Evolutionary conservation across 2,797 vertebrate species (phyloP), one percentile per base, ranked within the genome.

Genomic region (Chelonia mydas): DNA sequence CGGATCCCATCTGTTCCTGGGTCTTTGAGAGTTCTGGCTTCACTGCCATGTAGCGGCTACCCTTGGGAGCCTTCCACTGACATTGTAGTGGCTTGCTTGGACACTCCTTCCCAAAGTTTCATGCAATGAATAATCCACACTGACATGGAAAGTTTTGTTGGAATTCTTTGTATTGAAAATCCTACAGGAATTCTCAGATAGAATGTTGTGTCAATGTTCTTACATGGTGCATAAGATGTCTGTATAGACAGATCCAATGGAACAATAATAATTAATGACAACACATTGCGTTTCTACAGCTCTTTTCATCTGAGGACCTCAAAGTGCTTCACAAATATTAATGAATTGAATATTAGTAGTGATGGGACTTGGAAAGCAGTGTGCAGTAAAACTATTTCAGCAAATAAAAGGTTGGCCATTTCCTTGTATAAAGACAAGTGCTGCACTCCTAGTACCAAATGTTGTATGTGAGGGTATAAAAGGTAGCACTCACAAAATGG

Each of bases 131-230:
- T 45, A 93, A 83, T 10, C 3, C 1, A 0, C 11, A 15, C 50
- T 49, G 1, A 0, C 0, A 2, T 33, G 6, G 45, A 16, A 2
- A 1, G 7, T 2, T 51, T 86, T 57, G 1, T 28, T 61, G 21
- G 25, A 5, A 3, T 2, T n/a, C 25, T 85, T 45, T 76, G 37
- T 7, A 45, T 12, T 11, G 37, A 74, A 28, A 41, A 11, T 6
- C 2, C 0, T 0, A 1, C 0, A 0, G 15, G 41, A 31, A 11
- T 51, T 50, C 2, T 31, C 27, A 3, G 12, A 27, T 61, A 76
- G 10, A 76, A 76, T 45, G 23, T 1, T 8, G 28, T 31, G 54
- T 1, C 19, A 1, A 57, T 2, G 3, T 23, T 82, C 74, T 68
- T 47, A 28, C 7, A 10, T 55, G 65, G n/a, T 17, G n/a, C 33